Evolutionary conservation across 2,797 vertebrate species (phyloP).

Genomic region (Perodicticus potto): DNA sequence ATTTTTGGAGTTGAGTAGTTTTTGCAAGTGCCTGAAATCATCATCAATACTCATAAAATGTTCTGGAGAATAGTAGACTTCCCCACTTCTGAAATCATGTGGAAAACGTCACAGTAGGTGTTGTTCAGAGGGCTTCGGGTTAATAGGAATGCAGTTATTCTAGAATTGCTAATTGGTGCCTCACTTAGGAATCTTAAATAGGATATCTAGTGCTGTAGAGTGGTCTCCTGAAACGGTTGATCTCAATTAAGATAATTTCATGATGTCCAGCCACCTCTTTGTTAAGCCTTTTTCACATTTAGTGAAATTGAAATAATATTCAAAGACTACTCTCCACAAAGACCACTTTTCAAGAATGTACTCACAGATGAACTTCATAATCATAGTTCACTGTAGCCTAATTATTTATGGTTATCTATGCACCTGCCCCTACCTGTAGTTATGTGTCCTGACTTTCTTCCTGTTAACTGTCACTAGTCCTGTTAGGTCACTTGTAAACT

Average conservation of each 20-base stretch:
- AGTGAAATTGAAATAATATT: constrained; percentile 54
- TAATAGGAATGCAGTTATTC: constrained; percentile 44
- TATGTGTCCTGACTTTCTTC: background rate
- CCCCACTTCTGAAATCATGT: background rate
- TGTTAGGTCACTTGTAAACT: background rate
- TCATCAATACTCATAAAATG: background rate
- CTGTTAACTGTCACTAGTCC: background rate
- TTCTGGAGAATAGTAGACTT: background rate
- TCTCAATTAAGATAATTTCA: constrained; percentile 52
- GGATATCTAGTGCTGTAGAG: background rate
- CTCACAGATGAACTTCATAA: constrained; percentile 18
- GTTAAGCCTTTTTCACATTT: constrained; percentile 25
- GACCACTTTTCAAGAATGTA: constrained; percentile 15
- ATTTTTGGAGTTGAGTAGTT: constrained; percentile 41
- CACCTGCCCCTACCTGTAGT: background rate
- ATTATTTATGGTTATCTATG: constrained; percentile 34
- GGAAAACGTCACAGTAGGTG: background rate
- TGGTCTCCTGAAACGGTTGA: constrained; percentile 23
- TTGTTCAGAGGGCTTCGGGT: constrained; percentile 4
- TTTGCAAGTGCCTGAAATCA: constrained; percentile 32
- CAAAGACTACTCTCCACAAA: constrained; percentile 27
- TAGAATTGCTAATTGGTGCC: constrained; percentile 6
- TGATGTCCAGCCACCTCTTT: background rate
- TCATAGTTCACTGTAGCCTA: background rate
- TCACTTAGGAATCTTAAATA: constrained; percentile 16